phyloP scores from a whole-genome alignment of 2,113 vertebrate genomes.

The Isichthys henryi region DNA sequence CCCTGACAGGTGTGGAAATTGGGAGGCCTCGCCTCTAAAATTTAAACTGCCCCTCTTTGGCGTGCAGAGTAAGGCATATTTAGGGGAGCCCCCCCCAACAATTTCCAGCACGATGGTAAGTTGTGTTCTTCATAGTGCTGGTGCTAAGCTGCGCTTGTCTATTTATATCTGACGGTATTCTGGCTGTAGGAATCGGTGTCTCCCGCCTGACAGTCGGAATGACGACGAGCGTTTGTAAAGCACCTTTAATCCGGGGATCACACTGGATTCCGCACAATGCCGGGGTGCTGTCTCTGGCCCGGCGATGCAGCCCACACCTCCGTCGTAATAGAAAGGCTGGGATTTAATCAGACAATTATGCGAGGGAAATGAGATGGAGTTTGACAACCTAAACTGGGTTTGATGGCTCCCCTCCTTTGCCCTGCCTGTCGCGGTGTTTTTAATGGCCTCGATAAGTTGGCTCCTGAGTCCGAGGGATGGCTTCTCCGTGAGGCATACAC shows the following conservation, averaged over 20 bases:
- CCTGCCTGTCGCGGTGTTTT: not conserved
- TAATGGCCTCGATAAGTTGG: not conserved
- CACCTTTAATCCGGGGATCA: not conserved
- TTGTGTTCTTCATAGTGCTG: not conserved
- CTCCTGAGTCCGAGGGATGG: not conserved
- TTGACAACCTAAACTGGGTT: conserved; percentile 1
- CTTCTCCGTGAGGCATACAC: not conserved
- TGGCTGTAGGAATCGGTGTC: not conserved
- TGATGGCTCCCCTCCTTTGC: not conserved
- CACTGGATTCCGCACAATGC: not conserved
- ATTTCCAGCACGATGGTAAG: not conserved
- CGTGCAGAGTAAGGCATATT: not conserved
- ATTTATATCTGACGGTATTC: not conserved
- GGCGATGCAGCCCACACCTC: not conserved
- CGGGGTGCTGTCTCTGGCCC: not conserved
- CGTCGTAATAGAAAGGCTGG: not conserved
- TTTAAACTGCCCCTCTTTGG: not conserved
- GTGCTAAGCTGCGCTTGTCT: not conserved
- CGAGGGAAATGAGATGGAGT: conserved; percentile 7
- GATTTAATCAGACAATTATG: conserved; percentile 20
- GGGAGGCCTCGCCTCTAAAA: not conserved
- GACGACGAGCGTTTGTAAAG: not conserved
- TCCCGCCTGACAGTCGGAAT: not conserved
- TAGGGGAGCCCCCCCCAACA: not conserved
- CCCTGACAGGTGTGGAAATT: not conserved